phyloP scores from a whole-genome alignment of 2,797 vertebrate genomes.

The Mus minutoides region DNA sequence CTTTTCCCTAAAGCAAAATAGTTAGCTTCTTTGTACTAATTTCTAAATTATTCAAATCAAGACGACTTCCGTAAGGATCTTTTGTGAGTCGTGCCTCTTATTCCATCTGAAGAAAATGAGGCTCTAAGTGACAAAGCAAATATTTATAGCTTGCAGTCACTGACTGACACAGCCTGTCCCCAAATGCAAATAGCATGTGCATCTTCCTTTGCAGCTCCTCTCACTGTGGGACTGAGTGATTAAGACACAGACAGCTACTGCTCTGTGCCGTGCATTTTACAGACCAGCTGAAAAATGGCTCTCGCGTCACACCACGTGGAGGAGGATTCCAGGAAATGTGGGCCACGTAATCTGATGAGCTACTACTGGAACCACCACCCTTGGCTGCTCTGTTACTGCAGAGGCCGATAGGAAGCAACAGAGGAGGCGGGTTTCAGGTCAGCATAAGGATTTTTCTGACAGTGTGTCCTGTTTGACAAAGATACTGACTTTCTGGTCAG shows the following conservation, averaged over 20 bases:
- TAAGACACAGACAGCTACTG: not conserved
- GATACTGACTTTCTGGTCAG: not conserved
- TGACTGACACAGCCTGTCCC: not conserved
- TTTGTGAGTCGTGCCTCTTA: conserved; percentile 1
- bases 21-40: conserved; percentile 15
- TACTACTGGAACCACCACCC: not conserved
- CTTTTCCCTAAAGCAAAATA: conserved; percentile 42
- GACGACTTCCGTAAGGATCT: conserved; percentile 3
- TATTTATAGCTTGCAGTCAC: not conserved
- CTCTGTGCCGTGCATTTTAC: not conserved
- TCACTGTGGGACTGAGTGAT: not conserved
- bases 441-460: conserved; percentile 17
- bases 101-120: not conserved
- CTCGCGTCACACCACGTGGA: not conserved
- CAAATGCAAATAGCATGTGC: not conserved
- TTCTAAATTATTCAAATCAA: conserved; percentile 8
- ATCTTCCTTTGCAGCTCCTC: not conserved
- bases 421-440: not conserved
- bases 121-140: not conserved
- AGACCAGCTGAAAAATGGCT: not conserved
- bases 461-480: not conserved
- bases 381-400: not conserved
- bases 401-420: not conserved
- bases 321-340: not conserved
- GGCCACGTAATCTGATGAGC: not conserved